Evolutionary conservation across 2,888 invertebrate species (phyloP), one percentile per base, ranked within the genome.

Genomic region (Mythimna pallens): DNA sequence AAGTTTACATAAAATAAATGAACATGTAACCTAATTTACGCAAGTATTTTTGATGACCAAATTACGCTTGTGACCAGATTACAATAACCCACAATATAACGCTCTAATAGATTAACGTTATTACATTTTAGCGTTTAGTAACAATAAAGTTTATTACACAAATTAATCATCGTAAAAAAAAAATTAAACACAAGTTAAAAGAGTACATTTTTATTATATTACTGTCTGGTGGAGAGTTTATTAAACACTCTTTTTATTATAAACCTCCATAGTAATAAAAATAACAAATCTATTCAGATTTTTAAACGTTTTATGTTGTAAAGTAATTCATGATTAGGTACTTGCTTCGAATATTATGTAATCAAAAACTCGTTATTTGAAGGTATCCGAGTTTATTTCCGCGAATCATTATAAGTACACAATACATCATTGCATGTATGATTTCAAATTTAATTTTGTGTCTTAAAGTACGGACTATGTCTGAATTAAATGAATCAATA

Each of bases 181-280:
- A 61, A 63, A 36, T 76, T 76, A 65, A 71, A 66, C 50, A 57
- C 36, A 65, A 67, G 36, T 76, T 61, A 50, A 71, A 71, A 47
- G 65, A 76, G 76, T 54, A 78, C 55, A 65, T 47, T 70, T 70
- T 66, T 65, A 70, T 58, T 76, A 76, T 67, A 79, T 54, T 59
- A 76, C 57, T 66, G 75, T 63, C 43, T 70, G 64, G 70, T 64
- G 55, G 70, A 68, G 82, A 76, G 71, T 80, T 77, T 70, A 72
- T 70, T 70, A 80, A 70, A 82, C 70, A 79, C 57, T 70, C 40
- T 58, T 66, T 80, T 82, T 82, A 76, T 72, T 80, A 76, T 72
- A 80, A 67, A 70, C 59, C 62, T 81, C 64, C 17, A 36, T 47
- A 50, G 71, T 65, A 62, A 62, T 81, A 76, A 80, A 81, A 76